A percentile compares a stretch with the other conserved stretches of the same genome.
Evolutionary conservation across 2,888 invertebrate genomes (phyloP).

Genomic region (Pristionchus arcanus): DNA sequence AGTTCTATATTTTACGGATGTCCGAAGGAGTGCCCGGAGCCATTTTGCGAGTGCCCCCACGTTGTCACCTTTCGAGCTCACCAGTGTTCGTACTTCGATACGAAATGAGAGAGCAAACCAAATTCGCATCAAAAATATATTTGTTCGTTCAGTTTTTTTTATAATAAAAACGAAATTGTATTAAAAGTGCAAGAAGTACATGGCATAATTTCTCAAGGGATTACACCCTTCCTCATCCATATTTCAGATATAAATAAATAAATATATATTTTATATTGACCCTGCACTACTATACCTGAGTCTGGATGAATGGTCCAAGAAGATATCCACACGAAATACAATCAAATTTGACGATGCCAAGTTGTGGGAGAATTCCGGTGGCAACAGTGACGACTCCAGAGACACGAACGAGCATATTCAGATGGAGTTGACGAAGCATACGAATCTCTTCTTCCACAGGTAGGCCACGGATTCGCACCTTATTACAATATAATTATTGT

Average conservation of each 20-base stretch:
- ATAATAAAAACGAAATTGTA: too few relatives aligned
- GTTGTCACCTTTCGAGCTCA: too few relatives aligned
- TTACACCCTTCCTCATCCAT: slow-evolving; percentile 77
- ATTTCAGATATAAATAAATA: slow-evolving; percentile 58
- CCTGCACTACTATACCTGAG: slow-evolving; percentile 82
- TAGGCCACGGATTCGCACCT: slow-evolving; percentile 92
- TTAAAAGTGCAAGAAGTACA: too few relatives aligned
- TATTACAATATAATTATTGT: too few relatives aligned
- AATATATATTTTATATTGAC: too few relatives aligned
- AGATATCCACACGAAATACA: slow-evolving; percentile 96
- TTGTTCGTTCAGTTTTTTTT: too few relatives aligned
- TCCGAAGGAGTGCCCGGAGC: too few relatives aligned
- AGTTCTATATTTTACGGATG: too few relatives aligned
- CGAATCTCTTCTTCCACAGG: slow-evolving; percentile 96
- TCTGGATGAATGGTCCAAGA: slow-evolving; percentile 95
- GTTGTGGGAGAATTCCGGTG: slow-evolving; percentile 93
- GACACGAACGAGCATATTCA: slow-evolving; percentile 95
- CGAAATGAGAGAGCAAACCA: too few relatives aligned
- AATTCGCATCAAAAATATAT: too few relatives aligned
- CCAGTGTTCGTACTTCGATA: too few relatives aligned
- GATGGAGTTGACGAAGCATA: slow-evolving; percentile 87
- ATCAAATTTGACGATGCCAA: slow-evolving; percentile 96
- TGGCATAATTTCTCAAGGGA: background rate
- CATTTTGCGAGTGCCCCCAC: too few relatives aligned
- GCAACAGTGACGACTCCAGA: slow-evolving; percentile 96